These are phyloP conservation scores for Junco hyemalis DNA, from an alignment of 2,113 vertebrate species.

Conservation along the genomic window DNA sequence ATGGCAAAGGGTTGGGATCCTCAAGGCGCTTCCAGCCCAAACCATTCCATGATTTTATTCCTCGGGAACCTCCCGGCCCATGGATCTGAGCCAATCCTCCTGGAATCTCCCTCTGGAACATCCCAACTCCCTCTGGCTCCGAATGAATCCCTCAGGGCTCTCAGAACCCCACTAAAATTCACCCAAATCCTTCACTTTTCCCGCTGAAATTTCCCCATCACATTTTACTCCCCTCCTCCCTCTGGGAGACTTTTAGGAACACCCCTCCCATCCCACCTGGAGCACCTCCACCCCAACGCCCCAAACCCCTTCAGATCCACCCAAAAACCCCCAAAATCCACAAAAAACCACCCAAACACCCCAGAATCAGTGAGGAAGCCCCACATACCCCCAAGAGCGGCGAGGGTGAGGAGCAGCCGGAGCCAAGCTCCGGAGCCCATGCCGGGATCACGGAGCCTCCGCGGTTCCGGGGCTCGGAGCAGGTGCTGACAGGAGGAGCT, in stretches of 20 bases:
- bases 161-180: neutral
- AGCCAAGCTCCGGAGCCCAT: neutral
- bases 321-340: neutral
- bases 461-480: accelerated
- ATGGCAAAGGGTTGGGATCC: neutral
- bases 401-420: neutral
- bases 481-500: accelerated
- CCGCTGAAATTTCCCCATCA: neutral
- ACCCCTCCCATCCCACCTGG: neutral
- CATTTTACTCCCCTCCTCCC: neutral
- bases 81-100: neutral
- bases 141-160: neutral
- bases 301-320: neutral
- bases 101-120: neutral
- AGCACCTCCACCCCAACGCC: neutral
- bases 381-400: neutral
- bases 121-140: accelerated
- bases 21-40: neutral
- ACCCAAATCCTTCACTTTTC: neutral
- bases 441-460: accelerated
- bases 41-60: neutral
- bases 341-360: neutral
- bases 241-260: accelerated
- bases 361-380: accelerated
- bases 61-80: neutral